These are phyloP conservation scores for Serrognathus titanus DNA, from an alignment of 2,888 invertebrate genomes.

Conservation along the genomic window DNA sequence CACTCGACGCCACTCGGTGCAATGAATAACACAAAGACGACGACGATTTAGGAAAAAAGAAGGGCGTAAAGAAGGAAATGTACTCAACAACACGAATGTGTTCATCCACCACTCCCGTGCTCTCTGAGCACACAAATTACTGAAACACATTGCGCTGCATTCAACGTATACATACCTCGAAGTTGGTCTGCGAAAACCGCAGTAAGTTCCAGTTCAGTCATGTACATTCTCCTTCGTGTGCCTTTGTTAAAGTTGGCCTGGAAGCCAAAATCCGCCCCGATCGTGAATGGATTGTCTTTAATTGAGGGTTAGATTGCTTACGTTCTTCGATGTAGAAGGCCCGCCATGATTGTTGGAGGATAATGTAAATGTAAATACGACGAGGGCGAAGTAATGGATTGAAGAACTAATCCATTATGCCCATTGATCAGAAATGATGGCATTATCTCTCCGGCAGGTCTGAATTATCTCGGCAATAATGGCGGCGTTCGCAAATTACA, in stretches of 20 bases:
- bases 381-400: constrained; percentile 12
- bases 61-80: too few species aligned
- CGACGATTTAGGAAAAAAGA: too few species aligned
- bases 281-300: constrained; percentile 22
- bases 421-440: constrained; percentile 15
- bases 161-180: constrained; percentile 5
- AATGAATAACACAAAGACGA: too few species aligned
- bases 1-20: too few species aligned
- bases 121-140: constrained; percentile 21
- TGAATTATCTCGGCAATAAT: constrained; percentile 6
- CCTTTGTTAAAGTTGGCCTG: constrained; percentile 2
- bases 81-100: too few species aligned
- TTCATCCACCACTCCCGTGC: too few species aligned
- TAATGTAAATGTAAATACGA: constrained; percentile 13
- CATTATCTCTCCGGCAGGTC: constrained; percentile 10
- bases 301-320: constrained; percentile 22
- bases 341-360: constrained; percentile 15
- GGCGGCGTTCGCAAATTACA: constrained; percentile 17
- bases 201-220: constrained; percentile 27
- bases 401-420: constrained; percentile 16
- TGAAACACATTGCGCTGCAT: constrained; percentile 25
- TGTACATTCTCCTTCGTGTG: constrained; percentile 15
- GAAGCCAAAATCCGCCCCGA: constrained; percentile 3
- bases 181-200: constrained; percentile 22
- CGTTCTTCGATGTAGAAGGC: not conserved